A percentile compares a stretch with the other conserved stretches of the same genome.
These are phyloP conservation scores for Axinella damicornis DNA, from an alignment of 37 sponge, comb jelly and placozoan species.

Conservation along the genomic window DNA sequence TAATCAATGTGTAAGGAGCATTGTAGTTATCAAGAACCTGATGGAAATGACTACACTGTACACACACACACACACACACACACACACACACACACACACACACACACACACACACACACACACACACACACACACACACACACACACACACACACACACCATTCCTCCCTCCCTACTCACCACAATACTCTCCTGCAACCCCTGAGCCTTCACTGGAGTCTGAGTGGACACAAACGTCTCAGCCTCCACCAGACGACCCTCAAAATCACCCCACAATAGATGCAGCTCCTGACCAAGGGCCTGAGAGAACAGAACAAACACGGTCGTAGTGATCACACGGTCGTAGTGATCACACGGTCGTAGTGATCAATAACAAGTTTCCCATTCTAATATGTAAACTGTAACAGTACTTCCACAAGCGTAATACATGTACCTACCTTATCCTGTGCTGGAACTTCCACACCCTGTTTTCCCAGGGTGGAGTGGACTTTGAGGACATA, in stretches of 20 bases:
- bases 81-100: neutral
- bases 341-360: no score
- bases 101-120: neutral
- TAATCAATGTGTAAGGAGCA: no score
- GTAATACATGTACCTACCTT: conserved; percentile 1
- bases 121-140: conserved; percentile 10
- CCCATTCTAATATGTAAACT: no score
- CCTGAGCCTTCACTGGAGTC: conserved; percentile 80
- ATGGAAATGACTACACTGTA: neutral
- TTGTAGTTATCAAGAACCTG: no score
- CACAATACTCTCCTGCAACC: conserved; percentile 65
- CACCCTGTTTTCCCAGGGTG: neutral
- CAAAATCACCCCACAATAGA: conserved; percentile 57
- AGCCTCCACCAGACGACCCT: conserved; percentile 30
- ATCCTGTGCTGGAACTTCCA: conserved; percentile 31
- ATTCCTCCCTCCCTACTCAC: conserved; percentile 12
- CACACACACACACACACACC: no score
- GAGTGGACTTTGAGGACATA: conserved; percentile 23
- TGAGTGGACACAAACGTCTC: conserved; percentile 68
- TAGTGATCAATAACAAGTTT: no score
- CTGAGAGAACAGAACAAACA: conserved; percentile 9
- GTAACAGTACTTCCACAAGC: no score
- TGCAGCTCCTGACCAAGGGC: conserved; percentile 25
- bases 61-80: conserved; percentile 12
- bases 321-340: no score